Base-by-base conservation (phyloP, 23 tunicate species). In the Oikopleura vanhoeffeni region DNA sequence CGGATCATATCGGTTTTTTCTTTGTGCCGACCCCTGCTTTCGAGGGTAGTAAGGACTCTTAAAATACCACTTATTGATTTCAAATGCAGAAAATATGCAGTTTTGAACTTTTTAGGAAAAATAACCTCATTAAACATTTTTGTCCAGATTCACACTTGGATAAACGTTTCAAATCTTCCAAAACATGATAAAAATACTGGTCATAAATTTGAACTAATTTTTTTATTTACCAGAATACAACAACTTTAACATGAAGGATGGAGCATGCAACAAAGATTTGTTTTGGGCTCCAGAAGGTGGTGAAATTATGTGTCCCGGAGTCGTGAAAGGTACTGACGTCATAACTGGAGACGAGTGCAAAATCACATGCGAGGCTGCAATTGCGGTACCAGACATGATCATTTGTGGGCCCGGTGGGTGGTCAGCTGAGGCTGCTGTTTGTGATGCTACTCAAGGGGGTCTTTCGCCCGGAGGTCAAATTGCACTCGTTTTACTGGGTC, bases 371-470 rank as follows among this genome's bases (percentile, higher is more conserved):
- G 35, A 18, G 2, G 79, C 79, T 32, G 79, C 79, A 24, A 18
- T 18, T 71, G 79, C 79, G 35, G 32, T 38, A 38, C 79, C 79
- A 71, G 79, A 71, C 32, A 4, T 24, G 27, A 71, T 71, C 38
- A 71, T 2, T 3, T 71, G 79, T 38, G 4, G 2, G 35, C 27
- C 79, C 4, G 38, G 38, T 32, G 79, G 79, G 35, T 71, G 79
- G 79, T 33, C 27, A 2, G 35, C 38, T 2, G 79, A 71, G 32
- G 35, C 2, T 33, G 34, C 79, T 2, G 2, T 38, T 24, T 71
- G 79, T 71, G 79, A 71, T 38, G 79, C 79, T 38, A 71, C 79
- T 2, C 27, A 71, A 71, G 79, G 79, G 4, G 79, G 79, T 71
- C 38, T 71, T 2, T 18, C 34, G 2, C 79, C 79, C 27, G 35